A percentile compares a stretch with the other conserved stretches of the same genome.
Conservation (phyloP, 2,797 vertebrate genomes). For the Centropyge bicolor region DNA sequence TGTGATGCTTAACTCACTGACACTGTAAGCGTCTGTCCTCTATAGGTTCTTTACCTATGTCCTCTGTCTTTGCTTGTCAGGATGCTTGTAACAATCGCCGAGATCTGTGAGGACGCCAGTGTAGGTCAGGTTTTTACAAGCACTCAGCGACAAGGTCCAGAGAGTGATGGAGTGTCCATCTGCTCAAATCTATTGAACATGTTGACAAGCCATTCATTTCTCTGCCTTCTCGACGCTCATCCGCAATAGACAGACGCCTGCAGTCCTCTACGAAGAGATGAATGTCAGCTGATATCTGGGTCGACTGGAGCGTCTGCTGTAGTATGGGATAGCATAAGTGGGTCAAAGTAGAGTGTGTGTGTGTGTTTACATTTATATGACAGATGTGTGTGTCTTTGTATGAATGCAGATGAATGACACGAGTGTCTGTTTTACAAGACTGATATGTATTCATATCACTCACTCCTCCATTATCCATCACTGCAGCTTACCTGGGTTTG, state of each 20-base stretch:
- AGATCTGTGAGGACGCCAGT: constrained; percentile 14
- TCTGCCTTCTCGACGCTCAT: constrained; percentile 27
- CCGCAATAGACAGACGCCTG: constrained; percentile 58
- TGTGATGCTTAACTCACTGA: not conserved
- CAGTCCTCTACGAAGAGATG: constrained; percentile 41
- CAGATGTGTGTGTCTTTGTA: constrained; percentile 12
- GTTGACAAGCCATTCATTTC: constrained; percentile 70
- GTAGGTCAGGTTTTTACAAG: constrained; percentile 42
- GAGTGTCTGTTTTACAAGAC: not conserved
- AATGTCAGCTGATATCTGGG: constrained; percentile 67
- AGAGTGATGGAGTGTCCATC: constrained; percentile 69
- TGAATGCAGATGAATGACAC: constrained; percentile 15
- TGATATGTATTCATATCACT: constrained; percentile 35
- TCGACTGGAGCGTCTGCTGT: constrained; percentile 12
- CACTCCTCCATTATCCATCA: constrained; percentile 18
- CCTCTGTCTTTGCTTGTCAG: constrained; percentile 19
- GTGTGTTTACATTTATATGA: constrained; percentile 27
- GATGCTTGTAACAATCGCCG: constrained; percentile 3
- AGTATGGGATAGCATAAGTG: constrained; percentile 29
- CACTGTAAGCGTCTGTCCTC: not conserved
- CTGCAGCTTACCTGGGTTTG: constrained; percentile 1
- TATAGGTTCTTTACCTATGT: not conserved
- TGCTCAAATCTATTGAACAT: constrained; percentile 52
- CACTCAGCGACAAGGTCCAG: constrained; percentile 35
- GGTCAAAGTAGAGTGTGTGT: constrained; percentile 52